Evolutionary conservation across 2,888 invertebrate genomes (phyloP), one percentile per base, ranked within the genome.

Genomic region (Meandrusa payeni): DNA sequence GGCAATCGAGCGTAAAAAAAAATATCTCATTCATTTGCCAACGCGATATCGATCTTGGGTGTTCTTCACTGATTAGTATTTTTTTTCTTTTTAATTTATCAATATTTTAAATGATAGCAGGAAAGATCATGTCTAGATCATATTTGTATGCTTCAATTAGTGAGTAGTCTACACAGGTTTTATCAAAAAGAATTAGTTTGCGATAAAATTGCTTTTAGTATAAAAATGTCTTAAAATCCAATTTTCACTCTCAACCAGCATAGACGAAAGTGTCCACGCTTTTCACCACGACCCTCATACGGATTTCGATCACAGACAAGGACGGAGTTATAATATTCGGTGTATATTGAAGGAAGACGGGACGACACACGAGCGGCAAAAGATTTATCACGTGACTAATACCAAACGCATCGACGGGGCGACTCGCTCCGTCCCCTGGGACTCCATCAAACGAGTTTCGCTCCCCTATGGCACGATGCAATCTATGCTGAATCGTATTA

Each of bases 401-500:
- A 79, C 76, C 71, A 71, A 78, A 39, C 44, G 39, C 44, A 44
- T 75, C 80, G 79, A 75, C 76, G 76, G 74, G 75, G 75, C 73
- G 75, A 59, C 69, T 44, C 41, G 32, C 33, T 51, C 65, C 59
- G 63, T 81, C 86, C 85, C 85, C 52, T 59, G 81, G 74, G 86
- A 85, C 77, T 81, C 78, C 70, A 82, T 87, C 86, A 87, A 86
- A 86, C 85, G 83, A 86, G 86, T 81, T 86, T 81, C 69, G 73
- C 76, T 86, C 85, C 85, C 87, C 83, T 72, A 75, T 64, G 75
- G 62, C 70, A 72, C 79, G 83, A 83, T 83, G 85, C 87, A 86
- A 87, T 86, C 87, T 86, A 85, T 85, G 86, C 86, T 86, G 86
- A 87, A 87, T 87, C 86, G 81, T 82, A 87, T 87, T 86, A 87